These are phyloP conservation scores for Drosophila meridionalis DNA, from an alignment of 2,888 invertebrate genomes.

Conservation along the genomic window DNA sequence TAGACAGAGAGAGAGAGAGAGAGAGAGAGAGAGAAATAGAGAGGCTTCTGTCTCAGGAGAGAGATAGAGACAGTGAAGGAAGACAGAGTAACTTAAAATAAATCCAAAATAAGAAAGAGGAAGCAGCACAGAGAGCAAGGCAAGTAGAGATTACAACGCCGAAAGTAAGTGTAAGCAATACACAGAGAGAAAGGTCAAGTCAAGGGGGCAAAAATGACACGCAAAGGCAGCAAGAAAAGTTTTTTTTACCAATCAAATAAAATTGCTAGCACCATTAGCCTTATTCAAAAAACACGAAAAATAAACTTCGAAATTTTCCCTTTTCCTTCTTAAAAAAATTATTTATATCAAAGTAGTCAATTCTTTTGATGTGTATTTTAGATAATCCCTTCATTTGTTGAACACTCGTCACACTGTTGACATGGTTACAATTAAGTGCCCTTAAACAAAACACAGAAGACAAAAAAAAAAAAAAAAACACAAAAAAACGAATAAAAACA, in stretches of 20 bases:
- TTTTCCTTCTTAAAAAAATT: background rate
- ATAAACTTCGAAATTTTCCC: background rate
- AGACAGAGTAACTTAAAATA: background rate
- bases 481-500: conserved; percentile 4
- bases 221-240: background rate
- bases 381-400: background rate
- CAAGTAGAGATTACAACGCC: no score
- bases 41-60: no score
- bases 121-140: no score
- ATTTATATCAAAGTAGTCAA: conserved; percentile 7
- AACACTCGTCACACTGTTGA: conserved; percentile 16
- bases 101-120: no score
- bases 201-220: background rate
- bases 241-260: background rate
- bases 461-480: conserved; percentile 8
- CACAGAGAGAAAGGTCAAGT: background rate
- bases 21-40: background rate
- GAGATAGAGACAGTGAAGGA: no score
- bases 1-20: background rate
- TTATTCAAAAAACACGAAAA: no score
- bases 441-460: conserved; percentile 5
- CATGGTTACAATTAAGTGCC: background rate
- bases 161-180: no score
- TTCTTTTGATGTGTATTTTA: background rate
- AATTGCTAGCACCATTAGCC: background rate